Base-by-base conservation (phyloP, 1,140 invertebrate species). In the Drosophila varians region DNA sequence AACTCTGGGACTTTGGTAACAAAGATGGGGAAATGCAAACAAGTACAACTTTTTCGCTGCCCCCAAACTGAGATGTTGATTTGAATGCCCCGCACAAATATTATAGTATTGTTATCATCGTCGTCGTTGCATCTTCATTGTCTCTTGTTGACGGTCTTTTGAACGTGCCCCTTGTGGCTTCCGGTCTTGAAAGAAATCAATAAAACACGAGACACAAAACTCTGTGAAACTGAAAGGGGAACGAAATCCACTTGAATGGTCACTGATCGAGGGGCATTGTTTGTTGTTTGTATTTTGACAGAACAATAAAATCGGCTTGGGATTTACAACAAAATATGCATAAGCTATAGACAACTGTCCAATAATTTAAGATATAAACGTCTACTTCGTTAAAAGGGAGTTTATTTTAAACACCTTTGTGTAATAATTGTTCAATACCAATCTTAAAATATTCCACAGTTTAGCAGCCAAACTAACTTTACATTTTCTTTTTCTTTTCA, bases 121-220 rank as follows among this genome's bases (percentile, higher is more conserved):
- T 46, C 61, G 64, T 62, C 58, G 43, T 7, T 58, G 73, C 73
- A 53, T 70, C 75, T 70, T 78, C 56, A 53, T 60, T 75, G 71
- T 76, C 45, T 83, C 11, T 60, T 34, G 56, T 51, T 77, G 61
- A 46, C 21, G 53, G 71, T 72, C 36, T 38, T 56, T 55, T 36
- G 66, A 52, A 71, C 60, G 74, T 83, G 74, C 64, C 66, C 62
- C 42, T 74, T 62, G 77, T 46, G 77, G 82, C 82, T 86, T 86
- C 82, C 82, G 82, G 82, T 87, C 74, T 86, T 87, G 53, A 64
- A 60, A 55, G 61, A 80, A 86, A 87, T 74, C 77, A 74, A 74
- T 79, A 76, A 80, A 61, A 53, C 43, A 62, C 47, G 53, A 65
- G 56, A 48, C 55, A 18, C 26, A 38, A 53, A 74, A 51, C 12